Base-by-base conservation (phyloP, 1,140 invertebrate genomes). In the Aphelinus certus region DNA sequence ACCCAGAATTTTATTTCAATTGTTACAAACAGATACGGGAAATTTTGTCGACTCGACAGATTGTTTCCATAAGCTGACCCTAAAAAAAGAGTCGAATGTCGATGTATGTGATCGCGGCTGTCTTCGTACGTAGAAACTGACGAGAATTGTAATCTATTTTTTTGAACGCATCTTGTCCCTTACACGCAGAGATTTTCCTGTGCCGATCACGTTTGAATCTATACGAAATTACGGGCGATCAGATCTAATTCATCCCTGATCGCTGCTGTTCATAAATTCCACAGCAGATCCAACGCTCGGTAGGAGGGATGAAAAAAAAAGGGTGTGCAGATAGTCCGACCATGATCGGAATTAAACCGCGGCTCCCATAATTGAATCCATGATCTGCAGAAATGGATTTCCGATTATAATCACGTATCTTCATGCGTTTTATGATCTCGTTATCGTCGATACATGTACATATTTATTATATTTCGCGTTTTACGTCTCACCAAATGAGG, bases 191-290 rank as follows among this genome's bases (percentile, higher is more conserved):
- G 26, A 26, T 70, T 63, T 62, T 42, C 4, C 7, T 7, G 7
- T 60, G 51, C 64, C 66, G 66, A 75, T 75, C 73, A 75, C 73
- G 73, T 75, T 61, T 62, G 64, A n/a, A 67, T 67, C 46, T 43
- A 26, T 26, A 56, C 46, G 56, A 56, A 63, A 62, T 68, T 62
- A 73, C 64, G 53, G 7, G 7, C 9, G 9, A 47, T 47, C 51
- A 64, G 43, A 49, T 49, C 46, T 67, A 57, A 67, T 67, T 67
- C 43, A 7, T 57, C 53, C 43, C 45, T 7, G 46, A 57, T n/a
- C 42, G 46, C 9, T 10, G 7, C 3, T 45, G 7, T 55, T 61
- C 47, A 66, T 65, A 58, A 66, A 60, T 43, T 56, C 43, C 47
- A 42, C 26, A 55, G 57, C 67, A 60, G 26, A 26, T 26, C 26